phyloP scores from a whole-genome alignment of 2,113 vertebrate genomes.

The Lichenostomus cassidix region DNA sequence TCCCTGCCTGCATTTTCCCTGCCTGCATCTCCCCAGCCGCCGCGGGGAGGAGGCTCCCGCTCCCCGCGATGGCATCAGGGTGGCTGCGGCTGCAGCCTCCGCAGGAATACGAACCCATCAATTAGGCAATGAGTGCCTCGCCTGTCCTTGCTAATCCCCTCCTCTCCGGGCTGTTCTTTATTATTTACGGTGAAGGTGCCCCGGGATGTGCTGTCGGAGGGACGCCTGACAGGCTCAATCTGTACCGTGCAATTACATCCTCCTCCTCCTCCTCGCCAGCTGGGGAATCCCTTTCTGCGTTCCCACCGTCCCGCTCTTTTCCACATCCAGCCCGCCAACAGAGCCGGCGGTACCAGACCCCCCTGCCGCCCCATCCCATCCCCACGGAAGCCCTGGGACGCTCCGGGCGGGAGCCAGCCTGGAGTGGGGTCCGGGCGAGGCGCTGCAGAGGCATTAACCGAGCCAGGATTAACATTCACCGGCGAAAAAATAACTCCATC shows the following conservation, averaged over 20 bases:
- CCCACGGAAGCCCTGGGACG: neutral
- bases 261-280: neutral
- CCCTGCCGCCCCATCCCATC: neutral
- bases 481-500: slow-evolving; percentile 22
- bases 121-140: slow-evolving; percentile 12
- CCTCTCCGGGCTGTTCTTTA: slow-evolving; percentile 29
- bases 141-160: slow-evolving; percentile 30
- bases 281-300: neutral
- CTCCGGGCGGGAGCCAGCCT: neutral
- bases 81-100: neutral
- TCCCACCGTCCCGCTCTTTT: neutral
- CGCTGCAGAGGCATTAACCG: neutral
- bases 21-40: neutral
- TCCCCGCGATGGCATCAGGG: neutral
- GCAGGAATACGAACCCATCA: neutral
- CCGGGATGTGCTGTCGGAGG: neutral
- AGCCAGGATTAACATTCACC: slow-evolving; percentile 35
- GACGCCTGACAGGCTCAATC: slow-evolving; percentile 1
- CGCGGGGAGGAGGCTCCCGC: neutral
- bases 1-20: neutral
- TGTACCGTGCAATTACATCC: neutral
- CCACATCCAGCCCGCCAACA: neutral
- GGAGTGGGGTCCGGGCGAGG: neutral
- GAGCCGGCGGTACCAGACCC: neutral
- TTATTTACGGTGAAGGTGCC: neutral